phyloP scores from a whole-genome alignment of 2,113 vertebrate species.

The Heliornis fulica region DNA sequence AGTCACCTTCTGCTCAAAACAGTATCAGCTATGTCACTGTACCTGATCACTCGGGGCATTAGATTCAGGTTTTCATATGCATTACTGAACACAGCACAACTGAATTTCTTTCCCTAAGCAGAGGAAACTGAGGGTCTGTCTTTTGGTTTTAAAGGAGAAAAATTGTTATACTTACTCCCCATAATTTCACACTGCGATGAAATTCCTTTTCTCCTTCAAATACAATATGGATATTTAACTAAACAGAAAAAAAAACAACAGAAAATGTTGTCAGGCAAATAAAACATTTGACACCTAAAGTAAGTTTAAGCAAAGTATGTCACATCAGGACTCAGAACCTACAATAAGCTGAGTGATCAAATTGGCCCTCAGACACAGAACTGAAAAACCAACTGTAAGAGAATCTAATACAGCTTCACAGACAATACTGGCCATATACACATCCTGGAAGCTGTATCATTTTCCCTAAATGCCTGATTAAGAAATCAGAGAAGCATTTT shows the following conservation, averaged over 20 bases:
- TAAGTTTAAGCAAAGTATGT: neutral
- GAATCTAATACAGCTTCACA: neutral
- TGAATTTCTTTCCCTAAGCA: neutral
- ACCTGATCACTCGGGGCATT: neutral
- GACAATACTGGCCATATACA: neutral
- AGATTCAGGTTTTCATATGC: neutral
- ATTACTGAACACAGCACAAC: neutral
- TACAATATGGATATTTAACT: slow-evolving; percentile 91
- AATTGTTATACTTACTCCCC: slow-evolving; percentile 89
- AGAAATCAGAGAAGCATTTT: neutral
- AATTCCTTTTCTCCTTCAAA: slow-evolving; percentile 97
- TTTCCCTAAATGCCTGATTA: neutral
- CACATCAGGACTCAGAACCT: neutral
- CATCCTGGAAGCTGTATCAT: neutral
- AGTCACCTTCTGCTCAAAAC: neutral
- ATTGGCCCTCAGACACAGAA: neutral
- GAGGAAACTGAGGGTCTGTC: neutral
- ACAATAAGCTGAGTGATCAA: neutral
- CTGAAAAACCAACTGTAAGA: neutral
- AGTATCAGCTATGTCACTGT: neutral
- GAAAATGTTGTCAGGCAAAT: neutral
- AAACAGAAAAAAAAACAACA: neutral
- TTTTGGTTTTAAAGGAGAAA: neutral
- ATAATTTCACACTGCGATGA: slow-evolving; percentile 88
- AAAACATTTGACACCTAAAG: neutral